Evolutionary conservation across 2,113 vertebrate species (phyloP).

Genomic region (Anolis carolinensis): DNA sequence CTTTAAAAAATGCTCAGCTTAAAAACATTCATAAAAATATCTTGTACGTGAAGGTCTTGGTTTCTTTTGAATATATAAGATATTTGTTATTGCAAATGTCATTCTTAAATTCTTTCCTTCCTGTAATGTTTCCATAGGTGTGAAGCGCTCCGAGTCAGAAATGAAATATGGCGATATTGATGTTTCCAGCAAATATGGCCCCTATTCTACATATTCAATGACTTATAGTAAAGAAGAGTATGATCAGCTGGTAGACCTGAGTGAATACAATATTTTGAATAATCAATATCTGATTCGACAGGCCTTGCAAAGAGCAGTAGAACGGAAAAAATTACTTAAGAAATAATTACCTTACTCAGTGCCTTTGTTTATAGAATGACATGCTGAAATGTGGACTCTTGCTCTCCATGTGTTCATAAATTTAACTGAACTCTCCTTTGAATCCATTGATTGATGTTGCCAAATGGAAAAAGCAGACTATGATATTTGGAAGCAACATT

Average conservation of each 20-base stretch:
- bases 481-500: not conserved
- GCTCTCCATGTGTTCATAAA: not conserved
- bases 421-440: not conserved
- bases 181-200: constrained; percentile 67
- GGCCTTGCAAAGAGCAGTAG: constrained; percentile 69
- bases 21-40: too few relatives aligned
- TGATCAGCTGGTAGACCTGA: constrained; percentile 72
- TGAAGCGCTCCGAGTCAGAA: constrained; percentile 73
- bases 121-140: constrained; percentile 56
- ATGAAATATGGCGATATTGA: constrained; percentile 75
- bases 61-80: not conserved
- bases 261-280: constrained; percentile 78
- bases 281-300: constrained; percentile 58
- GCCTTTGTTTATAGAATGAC: not conserved
- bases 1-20: not conserved
- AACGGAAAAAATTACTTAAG: constrained; percentile 55
- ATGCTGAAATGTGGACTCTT: not conserved
- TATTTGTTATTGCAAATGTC: not conserved
- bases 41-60: not conserved
- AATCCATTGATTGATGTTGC: not conserved
- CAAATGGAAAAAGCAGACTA: not conserved
- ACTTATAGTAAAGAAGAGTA: constrained; percentile 69
- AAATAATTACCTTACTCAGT: constrained; percentile 36
- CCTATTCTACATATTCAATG: constrained; percentile 73
- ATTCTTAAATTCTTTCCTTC: constrained; percentile 13